Base-by-base conservation (phyloP, 1,140 invertebrate genomes). In the Rhynchophorus ferrugineus region DNA sequence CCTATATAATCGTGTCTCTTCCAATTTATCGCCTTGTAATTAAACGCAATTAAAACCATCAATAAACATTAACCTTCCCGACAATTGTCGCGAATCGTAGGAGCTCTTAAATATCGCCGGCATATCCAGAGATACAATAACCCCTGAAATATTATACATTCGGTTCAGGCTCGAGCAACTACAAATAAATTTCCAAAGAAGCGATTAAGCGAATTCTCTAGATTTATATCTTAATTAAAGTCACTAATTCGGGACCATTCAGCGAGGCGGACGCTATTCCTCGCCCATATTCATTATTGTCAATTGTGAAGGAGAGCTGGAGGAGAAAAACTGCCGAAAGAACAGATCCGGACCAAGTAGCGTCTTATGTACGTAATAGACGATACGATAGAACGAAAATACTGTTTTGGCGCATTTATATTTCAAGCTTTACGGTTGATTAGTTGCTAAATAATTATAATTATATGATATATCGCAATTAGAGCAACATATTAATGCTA, bases 181-280 rank as follows among this genome's bases (percentile, higher is more conserved):
- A 13, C 14, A 38, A 21, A 33, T 47, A 38, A 47, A 38, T 47
- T 47, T 47, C 38, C 34, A 47, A 22, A 38, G 45, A 21, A 9
- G 34, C 34, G 45, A 22, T 24, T 43, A 50, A 44, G 29, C 21
- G 17, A 50, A 44, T 53, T 46, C 36, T 20, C 11, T 29, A 41
- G 35, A 53, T 53, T 53, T 53, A 53, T 53, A 38, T 53, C 50
- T 53, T 46, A 53, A 53, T 53, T 53, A 53, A 53, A 46, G 24
- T 42, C 50, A 45, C 43, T 53, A 53, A 53, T 53, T 53, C 43
- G 43, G 38, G 43, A 35, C 43, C 20, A 46, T 46, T 46, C 35
- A 18, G 20, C 16, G 16, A 50, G 29, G 17, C 48, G 43, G 43
- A 44, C 29, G 43, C 34, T 44, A 22, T 44, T 44, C 34, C 48